Evolutionary conservation across 37 sponge, comb jelly and placozoan genomes (phyloP).

Genomic region (Chondrilla cf. caribensis): DNA sequence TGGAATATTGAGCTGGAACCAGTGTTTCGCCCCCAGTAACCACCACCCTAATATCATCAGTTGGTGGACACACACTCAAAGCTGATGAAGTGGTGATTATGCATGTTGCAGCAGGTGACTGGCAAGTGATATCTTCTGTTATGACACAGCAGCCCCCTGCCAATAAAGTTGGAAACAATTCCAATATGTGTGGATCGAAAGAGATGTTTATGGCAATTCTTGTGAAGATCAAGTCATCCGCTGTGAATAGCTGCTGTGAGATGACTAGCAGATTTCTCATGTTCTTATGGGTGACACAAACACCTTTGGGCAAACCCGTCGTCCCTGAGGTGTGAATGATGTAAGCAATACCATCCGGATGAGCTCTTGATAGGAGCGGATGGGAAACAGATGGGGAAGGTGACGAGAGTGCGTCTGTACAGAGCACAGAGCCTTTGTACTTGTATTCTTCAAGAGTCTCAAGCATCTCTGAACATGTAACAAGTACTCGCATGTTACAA

Average conservation of each 20-base stretch:
- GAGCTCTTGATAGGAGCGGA: background rate
- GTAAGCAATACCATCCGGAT: conserved; percentile 8
- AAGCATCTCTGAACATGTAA: conserved; percentile 14
- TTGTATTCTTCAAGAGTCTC: background rate
- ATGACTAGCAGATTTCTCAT: background rate
- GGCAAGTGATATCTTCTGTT: background rate
- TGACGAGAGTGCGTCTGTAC: background rate
- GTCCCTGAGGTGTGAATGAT: conserved; percentile 55
- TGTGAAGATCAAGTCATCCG: background rate
- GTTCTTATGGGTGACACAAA: conserved; percentile 33
- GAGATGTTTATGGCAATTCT: conserved; percentile 10
- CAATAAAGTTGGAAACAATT: conserved; percentile 26
- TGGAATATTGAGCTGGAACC: background rate
- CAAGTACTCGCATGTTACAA: background rate
- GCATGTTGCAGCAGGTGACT: conserved; percentile 5
- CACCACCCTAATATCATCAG: background rate
- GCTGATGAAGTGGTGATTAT: background rate
- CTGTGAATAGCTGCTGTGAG: background rate
- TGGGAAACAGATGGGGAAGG: background rate
- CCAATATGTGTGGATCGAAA: conserved; percentile 33
- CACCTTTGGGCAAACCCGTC: conserved; percentile 50
- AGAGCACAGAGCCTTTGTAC: background rate
- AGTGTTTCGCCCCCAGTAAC: conserved; percentile 34
- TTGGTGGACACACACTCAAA: background rate
- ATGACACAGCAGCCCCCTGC: conserved; percentile 34